Percentiles rank a stretch among this genome's conserved stretches.
These are phyloP conservation scores for Chamaea fasciata DNA, from an alignment of 2,113 vertebrate species.

Conservation along the genomic window DNA sequence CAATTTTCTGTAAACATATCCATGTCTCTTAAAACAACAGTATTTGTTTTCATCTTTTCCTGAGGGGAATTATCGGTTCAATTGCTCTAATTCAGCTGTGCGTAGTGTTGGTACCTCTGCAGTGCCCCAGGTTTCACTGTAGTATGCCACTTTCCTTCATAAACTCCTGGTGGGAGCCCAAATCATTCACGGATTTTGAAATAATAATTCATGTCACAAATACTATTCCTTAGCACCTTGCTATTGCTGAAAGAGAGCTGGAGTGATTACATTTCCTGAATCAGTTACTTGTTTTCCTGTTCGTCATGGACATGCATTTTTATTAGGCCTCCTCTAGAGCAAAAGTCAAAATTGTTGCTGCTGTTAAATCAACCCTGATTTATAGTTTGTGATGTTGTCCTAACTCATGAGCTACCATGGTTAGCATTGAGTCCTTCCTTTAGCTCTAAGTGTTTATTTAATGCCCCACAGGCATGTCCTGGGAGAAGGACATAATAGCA, in stretches of 20 bases:
- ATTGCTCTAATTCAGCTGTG: constrained; percentile 5
- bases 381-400: background rate
- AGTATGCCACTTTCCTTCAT: background rate
- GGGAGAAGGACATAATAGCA: background rate
- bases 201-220: background rate
- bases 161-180: background rate
- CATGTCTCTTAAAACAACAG: background rate
- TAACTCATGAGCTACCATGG: background rate
- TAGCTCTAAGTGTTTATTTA: background rate
- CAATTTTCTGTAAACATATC: background rate
- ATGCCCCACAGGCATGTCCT: background rate
- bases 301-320: background rate
- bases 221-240: background rate
- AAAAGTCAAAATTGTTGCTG: background rate
- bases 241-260: background rate
- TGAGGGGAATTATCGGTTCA: background rate
- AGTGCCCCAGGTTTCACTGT: background rate
- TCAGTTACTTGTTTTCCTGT: background rate
- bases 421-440: background rate
- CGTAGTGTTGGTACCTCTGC: background rate
- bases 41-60: background rate
- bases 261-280: background rate
- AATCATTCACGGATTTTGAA: background rate
- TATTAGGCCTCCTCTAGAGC: background rate
- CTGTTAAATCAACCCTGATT: background rate